phyloP scores from a whole-genome alignment of 2,797 vertebrate species.

The Etheostoma perlongum region DNA sequence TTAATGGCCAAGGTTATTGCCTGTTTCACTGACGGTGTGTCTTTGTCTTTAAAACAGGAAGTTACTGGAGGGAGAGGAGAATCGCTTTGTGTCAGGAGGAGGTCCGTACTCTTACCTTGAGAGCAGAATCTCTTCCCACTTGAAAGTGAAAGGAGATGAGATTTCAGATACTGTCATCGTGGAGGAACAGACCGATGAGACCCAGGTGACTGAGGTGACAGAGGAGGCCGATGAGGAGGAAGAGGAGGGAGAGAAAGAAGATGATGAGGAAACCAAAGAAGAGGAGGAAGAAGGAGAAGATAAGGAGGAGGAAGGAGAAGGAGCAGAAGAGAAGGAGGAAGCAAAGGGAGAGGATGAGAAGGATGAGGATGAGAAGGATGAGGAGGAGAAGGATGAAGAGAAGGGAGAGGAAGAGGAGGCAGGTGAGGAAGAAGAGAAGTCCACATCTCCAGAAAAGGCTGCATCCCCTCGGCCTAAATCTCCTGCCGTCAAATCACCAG shows the following conservation, averaged over 20 bases:
- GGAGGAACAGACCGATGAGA: conserved; percentile 94
- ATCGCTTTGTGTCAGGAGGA: conserved; percentile 87
- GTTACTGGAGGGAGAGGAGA: conserved; percentile 94
- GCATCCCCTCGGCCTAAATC: conserved; percentile 67
- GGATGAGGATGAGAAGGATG: conserved; percentile 22
- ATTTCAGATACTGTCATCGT: conserved; percentile 93
- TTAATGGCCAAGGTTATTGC: not conserved
- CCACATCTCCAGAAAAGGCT: conserved; percentile 69
- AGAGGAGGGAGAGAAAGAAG: conserved; percentile 72
- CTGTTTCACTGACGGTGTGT: conserved; percentile 5
- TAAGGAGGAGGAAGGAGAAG: conserved; percentile 53
- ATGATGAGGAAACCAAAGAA: conserved; percentile 60
- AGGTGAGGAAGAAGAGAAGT: conserved; percentile 60
- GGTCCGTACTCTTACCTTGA: conserved; percentile 88
- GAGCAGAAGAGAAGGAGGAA: conserved; percentile 38
- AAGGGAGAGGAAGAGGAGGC: conserved; percentile 49
- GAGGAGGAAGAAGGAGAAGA: conserved; percentile 63
- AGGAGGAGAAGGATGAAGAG: conserved; percentile 1
- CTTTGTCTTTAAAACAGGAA: conserved; percentile 84
- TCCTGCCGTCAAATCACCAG: conserved; percentile 68
- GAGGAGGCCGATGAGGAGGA: conserved; percentile 92
- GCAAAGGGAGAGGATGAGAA: conserved; percentile 28
- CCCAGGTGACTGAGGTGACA: conserved; percentile 89
- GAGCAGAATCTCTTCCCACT: conserved; percentile 80
- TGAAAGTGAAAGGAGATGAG: conserved; percentile 92